Evolutionary conservation across 2,888 invertebrate species (phyloP).

Genomic region (Drosophila buzzatii): DNA sequence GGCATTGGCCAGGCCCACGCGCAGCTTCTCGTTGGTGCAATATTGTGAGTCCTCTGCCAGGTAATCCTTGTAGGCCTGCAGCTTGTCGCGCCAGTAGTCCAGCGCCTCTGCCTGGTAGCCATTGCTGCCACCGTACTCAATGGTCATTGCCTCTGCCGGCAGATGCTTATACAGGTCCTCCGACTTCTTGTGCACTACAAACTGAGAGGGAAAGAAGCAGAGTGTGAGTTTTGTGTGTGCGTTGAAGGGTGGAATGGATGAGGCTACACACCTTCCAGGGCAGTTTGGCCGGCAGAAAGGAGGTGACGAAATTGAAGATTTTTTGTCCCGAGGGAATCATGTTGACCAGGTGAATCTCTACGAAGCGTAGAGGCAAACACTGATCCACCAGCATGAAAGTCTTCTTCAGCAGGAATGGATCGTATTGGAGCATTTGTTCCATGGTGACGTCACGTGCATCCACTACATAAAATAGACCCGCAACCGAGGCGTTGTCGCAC

Average conservation of each 20-base stretch:
- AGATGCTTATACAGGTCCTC: slow-evolving; percentile 78
- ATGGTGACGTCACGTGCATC: slow-evolving; percentile 75
- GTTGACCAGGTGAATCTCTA: slow-evolving; percentile 78
- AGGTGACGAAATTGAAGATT: slow-evolving; percentile 71
- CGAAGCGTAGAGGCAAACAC: slow-evolving; percentile 74
- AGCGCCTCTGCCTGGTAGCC: slow-evolving; percentile 77
- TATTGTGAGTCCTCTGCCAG: slow-evolving; percentile 70
- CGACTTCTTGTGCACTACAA: slow-evolving; percentile 77
- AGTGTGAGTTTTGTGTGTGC: neutral
- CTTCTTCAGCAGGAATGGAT: slow-evolving; percentile 75
- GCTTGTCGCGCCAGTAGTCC: slow-evolving; percentile 64
- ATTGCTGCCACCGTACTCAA: slow-evolving; percentile 80
- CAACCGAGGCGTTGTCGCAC: slow-evolving; percentile 68
- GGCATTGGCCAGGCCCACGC: slow-evolving; percentile 61
- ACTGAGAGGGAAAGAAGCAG: slow-evolving; percentile 41
- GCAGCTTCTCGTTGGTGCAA: slow-evolving; percentile 75
- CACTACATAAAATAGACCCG: slow-evolving; percentile 71
- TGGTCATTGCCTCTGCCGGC: slow-evolving; percentile 73
- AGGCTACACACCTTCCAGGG: slow-evolving; percentile 70
- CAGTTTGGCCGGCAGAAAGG: slow-evolving; percentile 70
- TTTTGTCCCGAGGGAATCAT: slow-evolving; percentile 70
- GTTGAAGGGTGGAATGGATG: no score
- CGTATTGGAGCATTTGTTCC: slow-evolving; percentile 78
- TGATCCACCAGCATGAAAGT: slow-evolving; percentile 66
- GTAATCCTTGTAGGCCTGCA: slow-evolving; percentile 65